Conservation (phyloP, 2,113 vertebrate species). For the Hydrochoerus hydrochaeris region DNA sequence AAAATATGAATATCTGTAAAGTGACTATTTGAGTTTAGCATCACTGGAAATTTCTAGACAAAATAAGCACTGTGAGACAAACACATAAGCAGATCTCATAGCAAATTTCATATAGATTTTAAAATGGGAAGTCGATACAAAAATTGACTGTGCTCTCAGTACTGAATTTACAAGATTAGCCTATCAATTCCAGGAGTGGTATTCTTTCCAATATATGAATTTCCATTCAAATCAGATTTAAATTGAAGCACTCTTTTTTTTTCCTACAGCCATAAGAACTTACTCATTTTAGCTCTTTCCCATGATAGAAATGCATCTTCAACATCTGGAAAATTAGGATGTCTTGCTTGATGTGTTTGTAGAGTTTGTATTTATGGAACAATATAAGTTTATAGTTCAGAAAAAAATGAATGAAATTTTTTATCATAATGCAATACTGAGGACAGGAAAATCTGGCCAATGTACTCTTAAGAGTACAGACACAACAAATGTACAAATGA, state of each 20-base stretch:
- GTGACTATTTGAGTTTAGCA: background rate
- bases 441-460: background rate
- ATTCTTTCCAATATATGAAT: background rate
- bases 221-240: constrained; percentile 10
- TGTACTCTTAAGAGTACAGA: background rate
- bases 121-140: background rate
- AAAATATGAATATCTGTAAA: background rate
- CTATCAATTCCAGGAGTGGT: constrained; percentile 8
- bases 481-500: background rate
- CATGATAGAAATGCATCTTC: constrained; percentile 51
- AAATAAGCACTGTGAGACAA: background rate
- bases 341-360: background rate
- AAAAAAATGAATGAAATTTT: background rate
- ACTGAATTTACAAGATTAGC: background rate
- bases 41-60: background rate
- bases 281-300: constrained; percentile 50
- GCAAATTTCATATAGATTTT: background rate
- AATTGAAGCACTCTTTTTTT: background rate
- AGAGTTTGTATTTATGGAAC: constrained; percentile 31
- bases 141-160: background rate
- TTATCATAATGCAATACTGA: background rate
- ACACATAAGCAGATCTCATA: background rate
- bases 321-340: background rate
- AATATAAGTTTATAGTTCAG: constrained; percentile 43
- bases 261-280: background rate